Percentiles rank a stretch among this genome's conserved stretches.
Evolutionary conservation across 2,113 vertebrate genomes (phyloP).

Genomic region (Oryzias woworae): DNA sequence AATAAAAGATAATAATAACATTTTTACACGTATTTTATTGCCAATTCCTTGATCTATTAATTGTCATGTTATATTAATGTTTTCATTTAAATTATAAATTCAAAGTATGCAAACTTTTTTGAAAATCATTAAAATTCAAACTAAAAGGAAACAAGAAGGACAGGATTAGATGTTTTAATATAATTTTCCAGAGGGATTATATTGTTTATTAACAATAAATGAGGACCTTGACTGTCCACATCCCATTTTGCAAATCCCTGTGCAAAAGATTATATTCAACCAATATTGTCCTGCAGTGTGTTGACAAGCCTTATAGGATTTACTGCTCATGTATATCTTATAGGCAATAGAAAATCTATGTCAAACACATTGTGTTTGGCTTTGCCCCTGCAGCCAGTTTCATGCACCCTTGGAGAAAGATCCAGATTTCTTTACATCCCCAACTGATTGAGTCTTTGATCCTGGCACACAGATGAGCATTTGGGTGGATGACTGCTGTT

Average conservation of each 20-base stretch:
- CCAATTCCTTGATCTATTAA: too few species aligned
- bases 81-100: too few species aligned
- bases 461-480: conserved; percentile 31
- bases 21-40: too few species aligned
- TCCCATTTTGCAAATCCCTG: conserved; percentile 3
- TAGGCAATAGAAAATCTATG: conserved; percentile 25
- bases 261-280: conserved; percentile 1
- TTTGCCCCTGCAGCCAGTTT: conserved; percentile 21
- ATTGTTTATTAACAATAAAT: neutral
- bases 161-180: neutral
- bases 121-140: too few species aligned
- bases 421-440: conserved; percentile 26
- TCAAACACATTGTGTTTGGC: conserved; percentile 44
- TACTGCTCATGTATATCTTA: conserved; percentile 23
- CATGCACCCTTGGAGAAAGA: conserved; percentile 19
- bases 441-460: conserved; percentile 36
- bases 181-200: neutral
- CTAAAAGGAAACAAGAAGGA: too few species aligned
- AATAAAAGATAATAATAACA: too few species aligned
- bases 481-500: conserved; percentile 30
- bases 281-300: conserved; percentile 30
- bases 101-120: too few species aligned
- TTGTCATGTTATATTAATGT: too few species aligned
- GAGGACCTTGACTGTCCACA: too few species aligned
- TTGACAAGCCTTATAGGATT: conserved; percentile 46